Conservation (phyloP, 2,888 invertebrate species). For the Apocheima hispidaria region DNA sequence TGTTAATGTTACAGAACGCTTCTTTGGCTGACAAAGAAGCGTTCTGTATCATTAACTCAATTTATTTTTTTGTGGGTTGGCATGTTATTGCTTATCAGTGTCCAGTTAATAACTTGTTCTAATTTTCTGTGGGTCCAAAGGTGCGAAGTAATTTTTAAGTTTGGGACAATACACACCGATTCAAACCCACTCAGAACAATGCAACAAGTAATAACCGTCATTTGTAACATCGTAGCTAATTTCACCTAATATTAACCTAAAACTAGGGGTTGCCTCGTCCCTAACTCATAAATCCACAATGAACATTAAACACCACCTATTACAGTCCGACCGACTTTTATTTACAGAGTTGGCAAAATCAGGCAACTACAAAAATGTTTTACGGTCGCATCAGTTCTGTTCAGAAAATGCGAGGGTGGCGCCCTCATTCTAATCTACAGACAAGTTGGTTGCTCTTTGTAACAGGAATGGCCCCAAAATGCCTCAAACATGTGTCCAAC, state of each 20-base stretch:
- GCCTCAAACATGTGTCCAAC: constrained; percentile 84
- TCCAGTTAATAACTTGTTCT: neutral
- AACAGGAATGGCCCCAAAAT: constrained; percentile 83
- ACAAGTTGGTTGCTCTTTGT: constrained; percentile 40
- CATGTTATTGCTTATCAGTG: too few species aligned
- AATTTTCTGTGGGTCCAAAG: neutral
- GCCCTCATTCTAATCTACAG: neutral
- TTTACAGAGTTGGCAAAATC: neutral
- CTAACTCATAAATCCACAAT: constrained; percentile 73
- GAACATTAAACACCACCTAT: constrained; percentile 83
- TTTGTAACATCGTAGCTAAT: constrained; percentile 60
- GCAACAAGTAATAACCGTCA: constrained; percentile 30
- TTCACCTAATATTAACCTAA: constrained; percentile 61
- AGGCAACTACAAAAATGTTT: neutral
- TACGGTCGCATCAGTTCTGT: neutral
- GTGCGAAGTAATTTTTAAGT: neutral
- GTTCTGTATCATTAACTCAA: too few species aligned
- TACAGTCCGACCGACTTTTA: constrained; percentile 41
- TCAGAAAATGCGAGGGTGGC: neutral
- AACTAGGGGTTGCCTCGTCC: constrained; percentile 64
- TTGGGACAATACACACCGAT: constrained; percentile 47
- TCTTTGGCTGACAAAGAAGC: too few species aligned
- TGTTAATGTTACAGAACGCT: too few species aligned
- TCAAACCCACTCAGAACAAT: constrained; percentile 49
- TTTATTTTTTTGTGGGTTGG: too few species aligned